Conservation (phyloP, 2,888 invertebrate species). For the Quadriops clusia region DNA sequence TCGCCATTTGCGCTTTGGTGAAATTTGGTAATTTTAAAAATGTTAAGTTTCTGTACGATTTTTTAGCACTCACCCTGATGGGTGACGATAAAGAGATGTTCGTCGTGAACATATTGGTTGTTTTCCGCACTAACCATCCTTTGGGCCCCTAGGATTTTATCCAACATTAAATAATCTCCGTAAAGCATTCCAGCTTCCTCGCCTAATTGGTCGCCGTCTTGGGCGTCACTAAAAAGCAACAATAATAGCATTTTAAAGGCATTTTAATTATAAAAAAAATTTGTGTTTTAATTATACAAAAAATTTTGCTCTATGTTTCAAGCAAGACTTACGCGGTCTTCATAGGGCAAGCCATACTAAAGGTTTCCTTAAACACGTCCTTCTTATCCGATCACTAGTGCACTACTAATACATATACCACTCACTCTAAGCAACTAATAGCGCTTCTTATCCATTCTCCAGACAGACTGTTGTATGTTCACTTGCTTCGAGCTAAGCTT, state of each 20-base stretch:
- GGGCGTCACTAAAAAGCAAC: slow-evolving; percentile 25
- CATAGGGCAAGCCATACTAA: no score
- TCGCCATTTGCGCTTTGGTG: no score
- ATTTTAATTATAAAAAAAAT: not conserved
- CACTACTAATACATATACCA: no score
- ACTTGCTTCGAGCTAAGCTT: no score
- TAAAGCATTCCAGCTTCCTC: slow-evolving; percentile 76
- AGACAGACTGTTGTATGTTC: no score
- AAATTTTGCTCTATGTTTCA: not conserved
- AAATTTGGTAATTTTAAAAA: no score
- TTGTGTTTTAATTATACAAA: not conserved
- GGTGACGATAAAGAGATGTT: slow-evolving; percentile 93
- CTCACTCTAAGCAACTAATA: no score
- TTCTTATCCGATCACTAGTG: no score
- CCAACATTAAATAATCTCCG: slow-evolving; percentile 81
- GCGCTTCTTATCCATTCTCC: no score
- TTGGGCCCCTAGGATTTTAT: slow-evolving; percentile 74
- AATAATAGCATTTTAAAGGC: slow-evolving; percentile 4
- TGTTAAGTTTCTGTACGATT: no score
- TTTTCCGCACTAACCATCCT: slow-evolving; percentile 65
- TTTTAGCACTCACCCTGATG: slow-evolving; percentile 95
- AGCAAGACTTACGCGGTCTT: no score
- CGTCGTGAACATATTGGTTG: slow-evolving; percentile 77
- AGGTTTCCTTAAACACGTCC: no score
- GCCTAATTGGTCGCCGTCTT: slow-evolving; percentile 47